Evolutionary conservation across 2,888 invertebrate species (phyloP).

Genomic region (Drosophila antonietae): DNA sequence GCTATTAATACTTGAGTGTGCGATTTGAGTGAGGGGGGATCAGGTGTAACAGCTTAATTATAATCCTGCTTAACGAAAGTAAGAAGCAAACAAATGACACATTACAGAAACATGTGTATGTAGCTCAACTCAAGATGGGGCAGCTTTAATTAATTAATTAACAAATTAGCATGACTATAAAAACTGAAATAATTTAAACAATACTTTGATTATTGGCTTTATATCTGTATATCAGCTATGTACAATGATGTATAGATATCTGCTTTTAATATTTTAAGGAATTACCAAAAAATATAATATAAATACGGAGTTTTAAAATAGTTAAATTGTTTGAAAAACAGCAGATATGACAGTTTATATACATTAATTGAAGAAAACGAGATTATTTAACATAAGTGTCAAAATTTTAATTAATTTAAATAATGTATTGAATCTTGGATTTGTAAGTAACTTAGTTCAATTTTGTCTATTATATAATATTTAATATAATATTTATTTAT

Average conservation of each 20-base stretch:
- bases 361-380: no score
- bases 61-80: conserved; percentile 29
- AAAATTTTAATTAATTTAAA: no score
- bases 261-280: background rate
- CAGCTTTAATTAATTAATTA: background rate
- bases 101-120: conserved; percentile 2
- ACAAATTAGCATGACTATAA: background rate
- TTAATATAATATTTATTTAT: no score
- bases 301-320: background rate
- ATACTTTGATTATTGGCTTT: background rate
- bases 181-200: background rate
- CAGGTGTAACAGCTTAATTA: conserved; percentile 34
- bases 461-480: no score
- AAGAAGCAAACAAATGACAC: background rate
- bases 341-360: no score
- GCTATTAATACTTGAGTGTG: conserved; percentile 11
- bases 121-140: background rate
- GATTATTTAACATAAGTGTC: no score
- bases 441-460: no score
- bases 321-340: background rate
- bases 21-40: background rate
- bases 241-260: background rate
- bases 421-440: no score
- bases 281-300: background rate
- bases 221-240: background rate